Base-by-base conservation (phyloP, 30 jellyfish, hydroid and myxozoan genomes). In the Chironex yamaguchii region DNA sequence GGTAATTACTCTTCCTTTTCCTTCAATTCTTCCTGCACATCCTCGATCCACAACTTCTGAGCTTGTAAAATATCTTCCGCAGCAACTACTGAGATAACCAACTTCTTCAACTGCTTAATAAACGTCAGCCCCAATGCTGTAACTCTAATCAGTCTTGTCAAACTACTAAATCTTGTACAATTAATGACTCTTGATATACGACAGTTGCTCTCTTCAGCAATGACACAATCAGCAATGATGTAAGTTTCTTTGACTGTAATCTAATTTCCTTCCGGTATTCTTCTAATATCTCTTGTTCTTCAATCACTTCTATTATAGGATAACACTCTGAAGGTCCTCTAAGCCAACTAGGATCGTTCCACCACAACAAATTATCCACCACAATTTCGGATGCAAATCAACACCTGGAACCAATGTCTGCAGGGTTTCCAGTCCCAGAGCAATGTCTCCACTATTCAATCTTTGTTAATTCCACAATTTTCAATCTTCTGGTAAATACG, bases 351-450 rank as follows among this genome's bases (percentile, higher is more conserved):
- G 81, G 89, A 14, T 69, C 89, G 3, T 78, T 62, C 80, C 89
- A 52, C 82, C 89, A 78, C 68, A 76, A 0, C 65, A 30, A 32
- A 29, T 70, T 70, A 13, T 70, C 31, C 0, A 34, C 84, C n/a
- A 34, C 84, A 17, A 70, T 70, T 30, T 70, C 1, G 14, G 76
- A 70, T 29, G 84, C 78, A 70, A 70, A 70, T 20, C 79, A 70
- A 70, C 84, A 72, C 20, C 86, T 42, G n/a, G 86, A 73, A 1
- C 86, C 86, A 2, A 73, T 26, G 26, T 73, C 86, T 12, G 86
- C 86, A 1, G 49, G 78, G 80, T 73, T 73, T 27, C 51, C 81
- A 20, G 51, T 49, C 9, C 86, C 86, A 4, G 86, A 28, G 26
- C 80, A 73, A 30, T 73, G 86, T 21, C 76, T 34, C 86, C 86